Evolutionary conservation across 2,797 vertebrate genomes (phyloP), one percentile per base, ranked within the genome.

Genomic region (Alauda arvensis): DNA sequence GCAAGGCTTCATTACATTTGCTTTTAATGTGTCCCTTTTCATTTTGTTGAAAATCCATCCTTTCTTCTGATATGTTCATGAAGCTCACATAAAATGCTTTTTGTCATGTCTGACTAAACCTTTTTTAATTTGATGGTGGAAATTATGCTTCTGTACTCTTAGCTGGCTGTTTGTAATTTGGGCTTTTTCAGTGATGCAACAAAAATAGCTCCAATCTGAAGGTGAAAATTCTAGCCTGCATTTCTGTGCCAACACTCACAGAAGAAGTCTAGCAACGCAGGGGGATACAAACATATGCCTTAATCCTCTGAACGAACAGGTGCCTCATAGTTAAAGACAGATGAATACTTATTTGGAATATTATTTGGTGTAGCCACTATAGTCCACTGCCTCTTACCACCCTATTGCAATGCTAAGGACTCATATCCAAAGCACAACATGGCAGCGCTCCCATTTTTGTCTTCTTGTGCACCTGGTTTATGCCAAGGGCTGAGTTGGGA

Each of bases 161-260:
- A 75, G 45, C n/a, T 83, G 23, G 62, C 75, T 79, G 33, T 86
- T 89, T 67, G 51, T 78, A 66, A 85, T 49, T 67, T 86, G 71
- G 61, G 45, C 29, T 78, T 90, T 92, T 81, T 79, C 77, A 68
- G 37, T 8, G n/a, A 21, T 49, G 42, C 17, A 52, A 25, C 66
- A 83, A 67, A 92, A 93, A 77, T 75, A 87, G 39, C 76, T 86
- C 34, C 68, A n/a, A 61, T 78, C 16, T 70, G 68, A 89, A 93
- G 93, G 82, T 91, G 84, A 77, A 88, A 94, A 80, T 84, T 74
- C 48, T 21, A 77, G 65, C 69, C 17, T 3, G 1, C 39, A 10
- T 86, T 94, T 89, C 71, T 68, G 23, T 84, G 78, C 65, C 86
- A 90, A 25, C 8, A 2, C 31, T 72, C 33, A n/a, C 19, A 61